Conservation (phyloP, 2,113 vertebrate genomes). For the Panthera uncia region DNA sequence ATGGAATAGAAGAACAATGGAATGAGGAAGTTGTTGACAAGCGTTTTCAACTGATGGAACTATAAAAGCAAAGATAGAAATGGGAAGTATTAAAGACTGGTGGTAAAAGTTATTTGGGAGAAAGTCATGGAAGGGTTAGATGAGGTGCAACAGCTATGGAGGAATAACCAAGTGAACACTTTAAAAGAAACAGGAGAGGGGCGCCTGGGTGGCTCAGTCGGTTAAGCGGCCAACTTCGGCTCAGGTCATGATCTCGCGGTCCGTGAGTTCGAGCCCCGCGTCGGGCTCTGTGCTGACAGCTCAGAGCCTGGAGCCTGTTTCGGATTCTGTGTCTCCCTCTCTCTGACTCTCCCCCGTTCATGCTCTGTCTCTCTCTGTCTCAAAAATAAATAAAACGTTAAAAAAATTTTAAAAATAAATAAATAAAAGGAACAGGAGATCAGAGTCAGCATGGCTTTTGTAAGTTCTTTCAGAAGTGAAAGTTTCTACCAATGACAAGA, state of each 20-base stretch:
- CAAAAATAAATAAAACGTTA: too few relatives aligned
- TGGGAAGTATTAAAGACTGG: not conserved
- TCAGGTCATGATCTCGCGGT: too few relatives aligned
- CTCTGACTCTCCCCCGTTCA: too few relatives aligned
- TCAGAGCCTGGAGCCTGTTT: too few relatives aligned
- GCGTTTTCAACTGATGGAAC: not conserved
- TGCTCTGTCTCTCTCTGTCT: too few relatives aligned
- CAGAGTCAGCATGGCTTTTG: not conserved
- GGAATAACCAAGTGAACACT: not conserved
- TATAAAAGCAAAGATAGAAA: not conserved
- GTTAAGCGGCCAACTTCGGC: too few relatives aligned
- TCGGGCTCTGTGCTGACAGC: too few relatives aligned
- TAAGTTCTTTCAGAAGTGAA: not conserved
- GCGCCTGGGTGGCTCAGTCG: too few relatives aligned
- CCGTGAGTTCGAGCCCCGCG: too few relatives aligned
- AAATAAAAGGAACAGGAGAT: not conserved
- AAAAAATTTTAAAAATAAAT: too few relatives aligned
- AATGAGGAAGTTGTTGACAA: not conserved
- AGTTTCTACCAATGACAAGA: not conserved
- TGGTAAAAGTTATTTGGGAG: not conserved
- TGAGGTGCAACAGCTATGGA: not conserved
- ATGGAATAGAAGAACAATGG: not conserved
- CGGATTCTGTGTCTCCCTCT: too few relatives aligned
- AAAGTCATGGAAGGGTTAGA: not conserved
- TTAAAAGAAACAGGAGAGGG: not conserved